A percentile compares a stretch with the other conserved stretches of the same genome.
Conservation (phyloP, 2,797 vertebrate species). For the Triplophysa bombifrons region DNA sequence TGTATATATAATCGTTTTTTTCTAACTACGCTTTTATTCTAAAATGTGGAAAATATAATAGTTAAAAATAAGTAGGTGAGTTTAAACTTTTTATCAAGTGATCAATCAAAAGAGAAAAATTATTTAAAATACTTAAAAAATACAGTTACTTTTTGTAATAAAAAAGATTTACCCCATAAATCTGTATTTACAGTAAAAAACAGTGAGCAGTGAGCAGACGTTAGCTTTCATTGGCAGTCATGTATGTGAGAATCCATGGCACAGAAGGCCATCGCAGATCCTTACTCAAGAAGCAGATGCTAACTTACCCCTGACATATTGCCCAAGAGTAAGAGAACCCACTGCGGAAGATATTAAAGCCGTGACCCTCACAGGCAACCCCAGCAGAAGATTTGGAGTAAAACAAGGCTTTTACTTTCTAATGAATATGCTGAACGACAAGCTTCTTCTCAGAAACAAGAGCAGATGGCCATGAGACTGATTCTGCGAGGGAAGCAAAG, state of each 20-base stretch:
- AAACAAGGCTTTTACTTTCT: slow-evolving; percentile 56
- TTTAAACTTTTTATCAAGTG: too few species aligned
- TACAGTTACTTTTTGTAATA: background rate
- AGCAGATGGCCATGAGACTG: slow-evolving; percentile 44
- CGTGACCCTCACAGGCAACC: slow-evolving; percentile 49
- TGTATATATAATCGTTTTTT: too few species aligned
- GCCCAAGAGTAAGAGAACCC: slow-evolving; percentile 66
- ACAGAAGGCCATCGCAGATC: slow-evolving; percentile 62
- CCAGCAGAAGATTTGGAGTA: slow-evolving; percentile 54
- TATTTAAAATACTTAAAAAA: background rate
- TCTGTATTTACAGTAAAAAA: background rate
- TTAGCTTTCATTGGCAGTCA: slow-evolving; percentile 54
- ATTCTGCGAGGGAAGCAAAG: slow-evolving; percentile 42
- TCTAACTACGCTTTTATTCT: too few species aligned
- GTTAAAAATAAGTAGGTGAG: too few species aligned
- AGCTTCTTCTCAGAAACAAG: slow-evolving; percentile 45
- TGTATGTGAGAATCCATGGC: slow-evolving; percentile 55
- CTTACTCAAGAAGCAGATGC: slow-evolving; percentile 78
- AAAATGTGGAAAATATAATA: too few species aligned
- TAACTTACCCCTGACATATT: slow-evolving; percentile 76
- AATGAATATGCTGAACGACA: slow-evolving; percentile 48
- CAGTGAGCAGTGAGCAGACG: background rate
- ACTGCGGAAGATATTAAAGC: slow-evolving; percentile 53
- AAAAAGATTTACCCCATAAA: background rate
- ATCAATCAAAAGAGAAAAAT: background rate